Conservation (phyloP, 2,888 invertebrate species). For the Tuberolachnus salignus region DNA sequence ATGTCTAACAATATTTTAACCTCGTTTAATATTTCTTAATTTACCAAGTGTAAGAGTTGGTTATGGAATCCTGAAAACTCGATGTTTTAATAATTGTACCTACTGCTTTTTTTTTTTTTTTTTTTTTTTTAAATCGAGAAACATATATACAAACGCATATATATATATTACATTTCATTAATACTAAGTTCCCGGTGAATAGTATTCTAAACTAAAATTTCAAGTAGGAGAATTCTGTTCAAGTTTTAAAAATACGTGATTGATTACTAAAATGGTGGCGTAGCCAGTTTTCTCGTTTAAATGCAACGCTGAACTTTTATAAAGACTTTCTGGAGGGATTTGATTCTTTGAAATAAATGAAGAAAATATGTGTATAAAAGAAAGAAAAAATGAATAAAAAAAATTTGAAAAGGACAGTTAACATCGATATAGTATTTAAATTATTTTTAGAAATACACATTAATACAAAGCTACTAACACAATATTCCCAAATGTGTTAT, state of each 20-base stretch:
- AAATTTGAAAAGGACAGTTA: not conserved
- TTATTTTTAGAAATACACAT: not conserved
- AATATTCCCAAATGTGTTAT: too few species aligned
- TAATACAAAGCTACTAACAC: too few species aligned
- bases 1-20: too few species aligned
- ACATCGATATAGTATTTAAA: not conserved
- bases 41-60: too few species aligned
- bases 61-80: not conserved
- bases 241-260: conserved; percentile 3
- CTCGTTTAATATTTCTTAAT: too few species aligned
- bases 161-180: not conserved
- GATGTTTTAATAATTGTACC: not conserved
- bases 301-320: not conserved
- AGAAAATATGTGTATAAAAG: not conserved
- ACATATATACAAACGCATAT: not conserved
- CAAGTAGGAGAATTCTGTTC: not conserved
- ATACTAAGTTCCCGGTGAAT: not conserved
- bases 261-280: not conserved
- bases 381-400: not conserved
- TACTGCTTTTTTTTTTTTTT: too few species aligned
- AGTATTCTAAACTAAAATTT: not conserved
- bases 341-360: not conserved
- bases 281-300: not conserved
- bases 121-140: not conserved
- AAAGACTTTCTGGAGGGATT: not conserved